Percentiles rank a stretch among this genome's conserved stretches.
Conservation (phyloP, 2,888 invertebrate species). For the Macropis europaea region DNA sequence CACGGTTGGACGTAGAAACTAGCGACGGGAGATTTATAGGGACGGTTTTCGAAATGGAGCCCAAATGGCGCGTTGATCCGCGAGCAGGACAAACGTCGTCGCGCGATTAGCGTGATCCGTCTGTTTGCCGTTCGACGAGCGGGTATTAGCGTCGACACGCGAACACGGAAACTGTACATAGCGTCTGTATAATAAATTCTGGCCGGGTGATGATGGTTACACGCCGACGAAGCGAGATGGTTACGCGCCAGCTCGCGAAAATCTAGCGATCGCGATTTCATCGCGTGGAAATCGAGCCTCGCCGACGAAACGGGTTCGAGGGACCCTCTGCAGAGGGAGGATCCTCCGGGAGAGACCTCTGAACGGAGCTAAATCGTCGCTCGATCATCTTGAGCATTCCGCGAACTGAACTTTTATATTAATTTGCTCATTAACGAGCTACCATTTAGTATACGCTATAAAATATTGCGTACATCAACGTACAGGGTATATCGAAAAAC, state of each 20-base stretch:
- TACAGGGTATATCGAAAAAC: no score
- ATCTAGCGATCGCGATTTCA: conserved; percentile 23
- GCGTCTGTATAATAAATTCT: conserved; percentile 69
- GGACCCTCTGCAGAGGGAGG: no score
- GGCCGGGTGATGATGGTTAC: conserved; percentile 56
- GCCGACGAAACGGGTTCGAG: conserved; percentile 17
- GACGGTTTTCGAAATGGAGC: no score
- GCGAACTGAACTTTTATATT: no score
- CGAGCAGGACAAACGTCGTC: conserved; percentile 16
- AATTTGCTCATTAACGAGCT: no score
- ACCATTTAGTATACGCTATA: no score
- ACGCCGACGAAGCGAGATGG: conserved; percentile 22
- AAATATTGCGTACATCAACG: no score
- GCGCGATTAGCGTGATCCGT: neutral
- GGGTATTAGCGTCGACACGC: conserved; percentile 51
- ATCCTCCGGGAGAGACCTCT: no score
- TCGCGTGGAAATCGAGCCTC: conserved; percentile 33
- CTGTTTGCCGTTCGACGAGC: conserved; percentile 27
- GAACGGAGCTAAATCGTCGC: no score
- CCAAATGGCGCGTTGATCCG: conserved; percentile 17
- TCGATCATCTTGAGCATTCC: no score
- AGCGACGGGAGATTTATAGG: no score
- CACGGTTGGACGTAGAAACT: no score
- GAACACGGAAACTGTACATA: conserved; percentile 64
- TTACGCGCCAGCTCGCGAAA: neutral